Evolutionary conservation across 1,140 invertebrate genomes (phyloP).

Genomic region (Magallana ariakensis): DNA sequence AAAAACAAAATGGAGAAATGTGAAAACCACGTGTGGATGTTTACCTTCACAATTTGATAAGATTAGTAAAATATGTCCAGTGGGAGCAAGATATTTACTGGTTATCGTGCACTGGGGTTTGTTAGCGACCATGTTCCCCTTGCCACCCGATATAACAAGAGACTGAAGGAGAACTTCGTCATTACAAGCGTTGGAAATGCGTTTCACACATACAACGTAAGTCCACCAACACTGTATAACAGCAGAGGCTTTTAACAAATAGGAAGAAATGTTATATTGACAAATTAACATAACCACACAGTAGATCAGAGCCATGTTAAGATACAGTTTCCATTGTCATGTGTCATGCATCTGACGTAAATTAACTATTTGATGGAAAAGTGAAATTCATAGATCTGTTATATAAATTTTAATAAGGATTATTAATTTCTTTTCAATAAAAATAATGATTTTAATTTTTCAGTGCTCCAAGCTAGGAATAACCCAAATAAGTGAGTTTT

Average conservation of each 20-base stretch:
- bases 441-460: too few relatives aligned
- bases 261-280: too few relatives aligned
- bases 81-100: conserved; percentile 86
- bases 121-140: conserved; percentile 95
- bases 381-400: too few relatives aligned
- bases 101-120: conserved; percentile 92
- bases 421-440: too few relatives aligned
- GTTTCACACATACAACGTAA: conserved; percentile 93
- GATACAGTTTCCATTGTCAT: too few relatives aligned
- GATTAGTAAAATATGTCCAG: neutral
- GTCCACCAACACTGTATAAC: conserved; percentile 57
- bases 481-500: conserved; percentile 18
- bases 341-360: too few relatives aligned
- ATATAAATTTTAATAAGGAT: too few relatives aligned
- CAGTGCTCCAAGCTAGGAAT: conserved; percentile 36
- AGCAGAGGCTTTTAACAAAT: too few relatives aligned
- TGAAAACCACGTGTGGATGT: conserved; percentile 11
- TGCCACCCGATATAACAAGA: conserved; percentile 90
- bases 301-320: too few relatives aligned
- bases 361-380: too few relatives aligned
- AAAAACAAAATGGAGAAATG: neutral
- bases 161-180: conserved; percentile 92
- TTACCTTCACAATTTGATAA: neutral
- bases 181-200: conserved; percentile 93
- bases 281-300: too few relatives aligned